Base-by-base conservation (phyloP, 2,113 vertebrate species). In the Sarotherodon lohbergeri region DNA sequence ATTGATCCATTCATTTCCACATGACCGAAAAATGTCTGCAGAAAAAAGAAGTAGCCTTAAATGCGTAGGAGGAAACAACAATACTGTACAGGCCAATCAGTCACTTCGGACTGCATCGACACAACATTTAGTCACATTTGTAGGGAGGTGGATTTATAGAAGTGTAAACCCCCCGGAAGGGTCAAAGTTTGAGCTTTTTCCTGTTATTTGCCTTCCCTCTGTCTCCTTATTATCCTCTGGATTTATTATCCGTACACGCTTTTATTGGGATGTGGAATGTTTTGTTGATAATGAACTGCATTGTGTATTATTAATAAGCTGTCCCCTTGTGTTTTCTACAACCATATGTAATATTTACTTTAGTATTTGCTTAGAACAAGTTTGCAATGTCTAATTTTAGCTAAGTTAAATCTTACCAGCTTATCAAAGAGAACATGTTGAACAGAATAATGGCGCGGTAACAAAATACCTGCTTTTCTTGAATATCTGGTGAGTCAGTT, bases 401-500 rank as follows among this genome's bases (percentile, higher is more conserved):
- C 10, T 32, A 57, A 78, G 5, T 48, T 7, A 27, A 52, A 66
- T 89, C 43, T 66, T 56, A 24, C 41, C n/a, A 59, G 19, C 9
- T 9, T 24, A 43, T 84, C 12, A 32, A 5, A 63, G 71, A 52
- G 43, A 55, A 29, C 11, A 2, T 7, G 12, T 68, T 22, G 27
- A 9, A 36, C 39, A 39, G 6, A 78, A n/a, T 24, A 32, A 34
- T 0, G 73, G 27, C 0, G 27, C 0, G 4, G 17, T 12, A 78
- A 78, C 4, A 48, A 52, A 13, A 78, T 52, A 78, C 73, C 73
- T 52, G 73, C 17, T 78, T 78, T 48, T 48, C 43, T 50, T 32
- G 24, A 78, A 2, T 78, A 32, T 32, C 56, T 52, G n/a, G 78
- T 12, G 43, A 39, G 41, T 43, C 13, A 17, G 32, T 80, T 50